Percentiles rank a stretch among this genome's conserved stretches.
Evolutionary conservation across 2,888 invertebrate species (phyloP).

Genomic region (Tenthredo distinguenda): DNA sequence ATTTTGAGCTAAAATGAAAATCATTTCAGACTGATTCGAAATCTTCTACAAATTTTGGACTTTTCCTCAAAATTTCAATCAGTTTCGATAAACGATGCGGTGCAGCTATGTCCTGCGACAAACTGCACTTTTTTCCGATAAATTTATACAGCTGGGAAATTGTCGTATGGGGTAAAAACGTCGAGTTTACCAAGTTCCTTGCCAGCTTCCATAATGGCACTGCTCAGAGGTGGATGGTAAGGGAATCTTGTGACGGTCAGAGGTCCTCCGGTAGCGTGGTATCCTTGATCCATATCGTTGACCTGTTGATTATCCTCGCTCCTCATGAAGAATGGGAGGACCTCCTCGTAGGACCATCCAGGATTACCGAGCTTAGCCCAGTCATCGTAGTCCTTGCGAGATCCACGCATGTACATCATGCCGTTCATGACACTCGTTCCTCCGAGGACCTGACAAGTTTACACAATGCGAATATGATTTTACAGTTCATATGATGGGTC

Average conservation of each 20-base stretch:
- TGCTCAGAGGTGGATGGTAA: constrained; percentile 91
- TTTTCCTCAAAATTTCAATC: too few relatives aligned
- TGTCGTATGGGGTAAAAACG: not conserved
- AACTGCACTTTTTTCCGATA: too few relatives aligned
- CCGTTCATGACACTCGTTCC: constrained; percentile 97
- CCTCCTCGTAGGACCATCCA: constrained; percentile 94
- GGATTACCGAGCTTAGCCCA: constrained; percentile 93
- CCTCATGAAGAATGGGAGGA: constrained; percentile 93
- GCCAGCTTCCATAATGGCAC: constrained; percentile 88
- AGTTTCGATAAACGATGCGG: too few relatives aligned
- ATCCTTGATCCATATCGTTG: constrained; percentile 87
- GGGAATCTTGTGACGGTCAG: constrained; percentile 90
- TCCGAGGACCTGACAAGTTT: constrained; percentile 86
- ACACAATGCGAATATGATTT: not conserved
- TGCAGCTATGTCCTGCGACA: too few relatives aligned
- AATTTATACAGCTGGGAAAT: not conserved
- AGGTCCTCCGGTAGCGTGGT: constrained; percentile 88
- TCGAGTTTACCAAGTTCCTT: constrained; percentile 84
- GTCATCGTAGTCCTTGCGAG: constrained; percentile 91
- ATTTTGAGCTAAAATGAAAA: too few relatives aligned
- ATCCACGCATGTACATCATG: constrained; percentile 97
- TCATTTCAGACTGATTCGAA: too few relatives aligned
- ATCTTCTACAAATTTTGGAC: too few relatives aligned
- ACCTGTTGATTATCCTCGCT: constrained; percentile 90
- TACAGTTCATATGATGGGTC: too few relatives aligned